phyloP scores from a whole-genome alignment of 2,797 vertebrate species.

The Periophthalmus magnuspinnatus region DNA sequence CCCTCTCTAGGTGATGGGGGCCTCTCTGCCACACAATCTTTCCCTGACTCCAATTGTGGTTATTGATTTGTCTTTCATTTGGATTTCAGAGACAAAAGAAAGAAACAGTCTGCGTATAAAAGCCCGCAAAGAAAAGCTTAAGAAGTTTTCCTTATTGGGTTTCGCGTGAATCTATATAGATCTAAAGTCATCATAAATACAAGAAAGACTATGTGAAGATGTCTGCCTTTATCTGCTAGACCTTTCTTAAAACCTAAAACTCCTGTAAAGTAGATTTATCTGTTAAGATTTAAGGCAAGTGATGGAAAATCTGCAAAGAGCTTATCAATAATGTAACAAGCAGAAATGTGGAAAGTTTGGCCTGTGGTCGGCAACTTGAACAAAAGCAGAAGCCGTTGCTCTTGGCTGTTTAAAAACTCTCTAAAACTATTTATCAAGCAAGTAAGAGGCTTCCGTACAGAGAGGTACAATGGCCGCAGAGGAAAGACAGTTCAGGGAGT shows the following conservation, averaged over 20 bases:
- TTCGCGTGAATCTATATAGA: slow-evolving; percentile 4
- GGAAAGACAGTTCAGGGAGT: background rate
- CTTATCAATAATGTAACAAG: slow-evolving; percentile 72
- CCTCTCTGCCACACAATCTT: slow-evolving; percentile 53
- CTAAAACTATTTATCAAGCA: slow-evolving; percentile 49
- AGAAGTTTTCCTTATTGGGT: slow-evolving; percentile 7
- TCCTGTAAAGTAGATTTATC: slow-evolving; percentile 50
- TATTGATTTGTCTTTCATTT: slow-evolving; percentile 67
- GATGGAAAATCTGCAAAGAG: slow-evolving; percentile 61
- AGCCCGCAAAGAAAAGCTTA: background rate
- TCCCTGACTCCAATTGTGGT: slow-evolving; percentile 56
- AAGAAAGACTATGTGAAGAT: slow-evolving; percentile 10
- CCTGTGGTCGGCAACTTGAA: slow-evolving; percentile 33
- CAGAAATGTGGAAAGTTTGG: slow-evolving; percentile 68
- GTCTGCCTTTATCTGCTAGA: slow-evolving; percentile 18
- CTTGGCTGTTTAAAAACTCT: slow-evolving; percentile 57
- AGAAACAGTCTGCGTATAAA: slow-evolving; percentile 27
- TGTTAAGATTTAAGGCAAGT: slow-evolving; percentile 55
- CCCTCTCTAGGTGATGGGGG: slow-evolving; percentile 74
- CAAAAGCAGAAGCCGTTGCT: slow-evolving; percentile 43
- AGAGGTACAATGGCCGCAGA: slow-evolving; percentile 18
- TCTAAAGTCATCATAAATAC: slow-evolving; percentile 2
- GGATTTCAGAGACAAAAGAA: slow-evolving; percentile 50
- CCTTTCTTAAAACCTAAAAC: slow-evolving; percentile 23
- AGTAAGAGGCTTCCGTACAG: slow-evolving; percentile 6